Evolutionary conservation across 2,797 vertebrate genomes (phyloP).

Genomic region (Threskiornis aethiopicus): DNA sequence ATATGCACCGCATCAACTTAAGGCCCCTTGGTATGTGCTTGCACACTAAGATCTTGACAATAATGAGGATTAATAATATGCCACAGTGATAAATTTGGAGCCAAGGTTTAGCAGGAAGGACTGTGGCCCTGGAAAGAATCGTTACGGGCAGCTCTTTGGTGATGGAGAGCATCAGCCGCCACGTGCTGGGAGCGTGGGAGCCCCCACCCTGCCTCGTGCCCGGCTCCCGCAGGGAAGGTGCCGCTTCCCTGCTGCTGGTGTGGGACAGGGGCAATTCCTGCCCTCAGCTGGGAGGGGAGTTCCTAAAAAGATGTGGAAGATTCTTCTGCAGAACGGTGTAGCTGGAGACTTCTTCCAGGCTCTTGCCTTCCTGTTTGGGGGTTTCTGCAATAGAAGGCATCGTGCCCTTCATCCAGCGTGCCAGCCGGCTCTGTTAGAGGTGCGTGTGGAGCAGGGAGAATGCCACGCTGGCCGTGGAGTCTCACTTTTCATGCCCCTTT

Average conservation of each 20-base stretch:
- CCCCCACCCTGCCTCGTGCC: neutral
- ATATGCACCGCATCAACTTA: too few species aligned
- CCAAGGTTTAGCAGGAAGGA: neutral
- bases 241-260: neutral
- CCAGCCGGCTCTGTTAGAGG: neutral
- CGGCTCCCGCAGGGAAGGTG: neutral
- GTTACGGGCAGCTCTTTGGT: neutral
- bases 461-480: neutral
- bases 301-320: too few species aligned
- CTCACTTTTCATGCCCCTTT: neutral
- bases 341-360: neutral
- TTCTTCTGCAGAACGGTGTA: neutral
- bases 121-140: neutral
- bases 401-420: fast-evolving
- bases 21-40: neutral
- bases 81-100: neutral
- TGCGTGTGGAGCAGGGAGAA: too few species aligned
- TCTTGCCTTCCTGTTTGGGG: neutral
- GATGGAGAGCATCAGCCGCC: neutral
- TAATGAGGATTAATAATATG: neutral
- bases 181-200: fast-evolving
- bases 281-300: neutral
- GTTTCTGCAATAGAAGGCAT: neutral
- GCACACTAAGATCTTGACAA: neutral
- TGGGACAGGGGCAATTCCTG: neutral